phyloP scores from a whole-genome alignment of 2,888 invertebrate genomes.

The Nesidiocoris tenuis region DNA sequence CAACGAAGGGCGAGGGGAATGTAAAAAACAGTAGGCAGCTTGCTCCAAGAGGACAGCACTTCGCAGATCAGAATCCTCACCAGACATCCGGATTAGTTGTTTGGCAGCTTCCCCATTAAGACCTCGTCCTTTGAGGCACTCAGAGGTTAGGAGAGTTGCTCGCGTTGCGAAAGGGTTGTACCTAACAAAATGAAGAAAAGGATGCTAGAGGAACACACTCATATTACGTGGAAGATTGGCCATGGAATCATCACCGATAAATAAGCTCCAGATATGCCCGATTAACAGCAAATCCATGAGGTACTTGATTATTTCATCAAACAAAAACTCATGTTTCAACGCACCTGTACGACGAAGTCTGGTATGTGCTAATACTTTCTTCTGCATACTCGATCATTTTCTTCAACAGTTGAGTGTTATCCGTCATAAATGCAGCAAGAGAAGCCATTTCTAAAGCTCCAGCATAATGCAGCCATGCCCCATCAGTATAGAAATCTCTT shows the following conservation, averaged over 20 bases:
- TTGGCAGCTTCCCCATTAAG: conserved; percentile 90
- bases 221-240: no score
- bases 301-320: neutral
- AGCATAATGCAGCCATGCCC: conserved; percentile 96
- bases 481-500: conserved; percentile 93
- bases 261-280: neutral
- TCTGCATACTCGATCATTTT: conserved; percentile 91
- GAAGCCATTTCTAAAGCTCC: conserved; percentile 97
- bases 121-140: conserved; percentile 77
- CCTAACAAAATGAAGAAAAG: conserved; percentile 1
- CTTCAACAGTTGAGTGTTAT: conserved; percentile 64
- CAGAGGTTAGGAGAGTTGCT: conserved; percentile 83
- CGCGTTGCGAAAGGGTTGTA: conserved; percentile 78
- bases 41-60: conserved; percentile 93
- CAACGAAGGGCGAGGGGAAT: conserved; percentile 67
- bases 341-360: conserved; percentile 64
- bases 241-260: neutral
- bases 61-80: conserved; percentile 94
- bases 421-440: conserved; percentile 84
- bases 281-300: neutral
- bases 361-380: conserved; percentile 87
- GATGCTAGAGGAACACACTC: no score
- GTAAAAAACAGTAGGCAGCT: conserved; percentile 87
- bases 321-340: no score
- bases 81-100: conserved; percentile 91